Percentiles rank a stretch among this genome's conserved stretches.
Evolutionary conservation across 2,113 vertebrate species (phyloP).

Genomic region (Pelusios castaneus): DNA sequence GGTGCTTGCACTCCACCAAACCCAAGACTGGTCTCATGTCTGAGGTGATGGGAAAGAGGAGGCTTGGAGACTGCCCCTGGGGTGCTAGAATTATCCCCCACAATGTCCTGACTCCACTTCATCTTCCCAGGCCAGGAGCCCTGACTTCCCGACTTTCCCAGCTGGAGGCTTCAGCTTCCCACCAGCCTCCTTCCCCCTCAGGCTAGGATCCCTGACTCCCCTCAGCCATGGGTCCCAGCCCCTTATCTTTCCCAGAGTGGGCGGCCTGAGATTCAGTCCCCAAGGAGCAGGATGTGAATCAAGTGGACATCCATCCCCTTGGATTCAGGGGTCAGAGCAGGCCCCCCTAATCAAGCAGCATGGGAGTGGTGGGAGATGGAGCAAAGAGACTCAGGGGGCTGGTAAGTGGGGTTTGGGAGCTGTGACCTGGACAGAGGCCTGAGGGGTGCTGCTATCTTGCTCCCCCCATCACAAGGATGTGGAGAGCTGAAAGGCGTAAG

Average conservation of each 20-base stretch:
- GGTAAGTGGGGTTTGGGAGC: neutral
- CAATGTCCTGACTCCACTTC: neutral
- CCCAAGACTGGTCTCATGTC: neutral
- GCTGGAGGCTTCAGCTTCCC: too few species aligned
- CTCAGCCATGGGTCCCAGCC: neutral
- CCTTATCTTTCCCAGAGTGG: too few species aligned
- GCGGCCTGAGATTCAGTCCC: neutral
- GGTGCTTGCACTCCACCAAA: neutral
- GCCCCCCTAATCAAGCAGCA: neutral
- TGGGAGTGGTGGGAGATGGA: neutral
- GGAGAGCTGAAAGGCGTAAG: neutral
- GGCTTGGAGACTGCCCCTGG: neutral
- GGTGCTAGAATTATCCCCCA: neutral
- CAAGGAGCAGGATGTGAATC: neutral
- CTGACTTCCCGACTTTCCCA: too few species aligned
- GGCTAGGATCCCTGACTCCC: neutral
- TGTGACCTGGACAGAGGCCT: neutral
- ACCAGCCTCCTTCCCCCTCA: neutral
- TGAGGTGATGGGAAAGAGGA: neutral
- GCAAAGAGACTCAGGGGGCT: neutral
- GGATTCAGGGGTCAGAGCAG: neutral
- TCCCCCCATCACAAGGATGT: neutral
- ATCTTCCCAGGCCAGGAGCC: neutral
- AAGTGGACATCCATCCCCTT: neutral
- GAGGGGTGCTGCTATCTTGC: neutral